A percentile compares a stretch with the other conserved stretches of the same genome.
These are phyloP conservation scores for Haliaeetus leucogaster DNA, from an alignment of 2,113 vertebrate genomes.

Conservation along the genomic window DNA sequence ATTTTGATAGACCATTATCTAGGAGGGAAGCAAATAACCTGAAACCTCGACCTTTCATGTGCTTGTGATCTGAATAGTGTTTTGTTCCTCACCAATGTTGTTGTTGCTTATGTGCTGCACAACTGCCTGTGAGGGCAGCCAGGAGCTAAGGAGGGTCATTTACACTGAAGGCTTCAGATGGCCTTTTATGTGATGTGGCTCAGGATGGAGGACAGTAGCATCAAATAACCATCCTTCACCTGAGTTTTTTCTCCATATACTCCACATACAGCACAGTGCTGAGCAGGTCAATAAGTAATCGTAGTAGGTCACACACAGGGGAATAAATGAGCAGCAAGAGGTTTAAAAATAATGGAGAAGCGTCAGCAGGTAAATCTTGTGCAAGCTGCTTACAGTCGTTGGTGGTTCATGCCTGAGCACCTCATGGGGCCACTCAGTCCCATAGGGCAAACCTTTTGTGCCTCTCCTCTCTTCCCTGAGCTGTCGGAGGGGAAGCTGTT, in stretches of 20 bases:
- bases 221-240: background rate
- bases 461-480: background rate
- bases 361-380: background rate
- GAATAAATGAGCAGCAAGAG: background rate
- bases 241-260: background rate
- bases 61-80: background rate
- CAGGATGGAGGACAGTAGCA: background rate
- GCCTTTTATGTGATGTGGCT: background rate
- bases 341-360: background rate
- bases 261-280: background rate
- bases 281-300: background rate
- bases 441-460: background rate
- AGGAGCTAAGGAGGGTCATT: background rate
- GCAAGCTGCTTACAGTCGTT: background rate
- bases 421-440: background rate
- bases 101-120: background rate
- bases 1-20: slow-evolving; percentile 18
- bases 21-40: slow-evolving; percentile 7
- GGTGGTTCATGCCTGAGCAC: background rate
- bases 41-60: background rate
- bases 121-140: background rate
- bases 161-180: background rate
- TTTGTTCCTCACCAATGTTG: background rate
- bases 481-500: background rate
- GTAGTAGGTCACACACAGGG: background rate